phyloP scores from a whole-genome alignment of 2,797 vertebrate species.

The Gallinago stenura region DNA sequence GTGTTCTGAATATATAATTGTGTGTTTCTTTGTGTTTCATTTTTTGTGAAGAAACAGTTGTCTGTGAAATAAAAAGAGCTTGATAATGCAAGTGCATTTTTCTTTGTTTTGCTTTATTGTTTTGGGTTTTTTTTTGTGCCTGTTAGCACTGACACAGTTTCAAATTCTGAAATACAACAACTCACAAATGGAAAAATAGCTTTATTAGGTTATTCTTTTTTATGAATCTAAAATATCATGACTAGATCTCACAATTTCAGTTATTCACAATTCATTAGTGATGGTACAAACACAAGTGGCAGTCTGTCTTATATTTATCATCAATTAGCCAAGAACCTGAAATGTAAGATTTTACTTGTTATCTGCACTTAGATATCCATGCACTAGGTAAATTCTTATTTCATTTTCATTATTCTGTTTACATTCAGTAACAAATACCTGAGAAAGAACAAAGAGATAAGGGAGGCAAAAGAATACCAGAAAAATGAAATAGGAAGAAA shows the following conservation, averaged over 20 bases:
- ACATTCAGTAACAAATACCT: neutral
- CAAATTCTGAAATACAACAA: neutral
- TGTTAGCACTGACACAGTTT: neutral
- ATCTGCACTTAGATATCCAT: neutral
- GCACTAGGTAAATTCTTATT: neutral
- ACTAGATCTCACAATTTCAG: neutral
- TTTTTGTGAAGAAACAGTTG: neutral
- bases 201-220: neutral
- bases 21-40: neutral
- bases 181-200: neutral
- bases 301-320: neutral
- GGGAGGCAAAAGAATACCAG: neutral
- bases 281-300: neutral
- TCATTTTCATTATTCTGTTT: neutral
- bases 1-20: neutral
- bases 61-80: neutral
- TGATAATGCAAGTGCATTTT: neutral
- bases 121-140: neutral
- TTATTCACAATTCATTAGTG: neutral
- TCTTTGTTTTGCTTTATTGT: neutral
- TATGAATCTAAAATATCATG: neutral
- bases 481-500: neutral
- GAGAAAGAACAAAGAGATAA: neutral
- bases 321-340: neutral
- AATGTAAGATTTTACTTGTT: neutral